Percentiles rank a stretch among this genome's conserved stretches.
These are phyloP conservation scores for Agelas oroides DNA, from an alignment of 37 sponge, comb jelly and placozoan genomes.

Conservation along the genomic window DNA sequence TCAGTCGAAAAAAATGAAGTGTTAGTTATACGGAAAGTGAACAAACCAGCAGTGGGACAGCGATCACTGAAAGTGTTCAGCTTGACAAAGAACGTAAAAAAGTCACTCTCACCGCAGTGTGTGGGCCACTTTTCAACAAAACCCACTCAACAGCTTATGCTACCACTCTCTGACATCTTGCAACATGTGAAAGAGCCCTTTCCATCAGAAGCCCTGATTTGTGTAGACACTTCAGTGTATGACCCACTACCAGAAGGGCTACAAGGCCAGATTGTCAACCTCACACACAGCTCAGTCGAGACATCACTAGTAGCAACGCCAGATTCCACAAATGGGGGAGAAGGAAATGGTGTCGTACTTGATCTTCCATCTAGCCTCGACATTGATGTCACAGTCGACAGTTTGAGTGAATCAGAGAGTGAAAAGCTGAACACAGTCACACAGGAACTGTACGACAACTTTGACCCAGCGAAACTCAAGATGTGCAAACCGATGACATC, in stretches of 20 bases:
- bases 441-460: neutral
- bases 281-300: constrained; percentile 15
- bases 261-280: neutral
- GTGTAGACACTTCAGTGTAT: neutral
- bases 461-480: constrained; percentile 39
- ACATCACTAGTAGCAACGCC: constrained; percentile 25
- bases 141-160: neutral
- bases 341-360: neutral
- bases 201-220: constrained; percentile 23
- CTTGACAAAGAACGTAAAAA: constrained; percentile 4
- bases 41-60: neutral
- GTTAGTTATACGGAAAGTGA: constrained; percentile 13
- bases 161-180: constrained; percentile 13
- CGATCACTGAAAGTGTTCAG: constrained; percentile 13
- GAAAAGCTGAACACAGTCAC: constrained; percentile 37
- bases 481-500: neutral
- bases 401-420: neutral
- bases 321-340: neutral
- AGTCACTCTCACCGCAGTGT: constrained; percentile 11
- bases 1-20: constrained; percentile 14
- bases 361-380: constrained; percentile 14
- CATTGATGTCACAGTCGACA: constrained; percentile 16
- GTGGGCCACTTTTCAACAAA: constrained; percentile 16
- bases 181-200: neutral
- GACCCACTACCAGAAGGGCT: neutral